Evolutionary conservation across 2,888 invertebrate species (phyloP), one percentile per base, ranked within the genome.

Genomic region (Idaea straminata): DNA sequence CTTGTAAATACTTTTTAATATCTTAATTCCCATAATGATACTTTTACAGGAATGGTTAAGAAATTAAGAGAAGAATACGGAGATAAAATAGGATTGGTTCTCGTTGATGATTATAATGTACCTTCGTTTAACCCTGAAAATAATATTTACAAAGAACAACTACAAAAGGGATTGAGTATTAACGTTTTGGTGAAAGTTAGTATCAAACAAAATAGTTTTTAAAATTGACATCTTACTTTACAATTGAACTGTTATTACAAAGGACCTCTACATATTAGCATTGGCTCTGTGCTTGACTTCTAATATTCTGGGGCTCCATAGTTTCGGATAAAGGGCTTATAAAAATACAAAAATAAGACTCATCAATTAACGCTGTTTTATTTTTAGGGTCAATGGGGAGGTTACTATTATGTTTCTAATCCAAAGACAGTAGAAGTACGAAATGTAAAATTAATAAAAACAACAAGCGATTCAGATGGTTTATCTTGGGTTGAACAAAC

Each of bases 401-500:
- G 81, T 2, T 85, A 79, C 62, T 85, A 84, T 65, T 76, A 78
- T 35, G 69, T 75, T 5, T 66, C 79, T 47, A 70, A 70, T 57
- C 35, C 69, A 25, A 78, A 67, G 35, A 64, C 62, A 0, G 66
- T 68, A 3, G 70, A 66, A 0, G 79, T 79, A 60, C 88, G 93
- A 62, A 95, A 96, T 80, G 94, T 94, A 0, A 95, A 92, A 76
- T 93, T 95, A 79, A 93, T 94, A 0, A 77, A 91, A 15, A 90
- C 94, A 0, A 87, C 94, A 64, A 96, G 96, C 35, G 96, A 97
- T 78, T 87, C 97, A 57, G 95, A 95, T 6, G 95, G 95, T 62
- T 83, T 97, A 1, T 91, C 87, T 15, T 97, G 97, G 97, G 82
- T 95, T 5, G 95, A 97, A 83, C 79, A 84, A 0, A 69, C 83